Conservation (phyloP, 2,888 invertebrate species). For the Cheilosia grossa region DNA sequence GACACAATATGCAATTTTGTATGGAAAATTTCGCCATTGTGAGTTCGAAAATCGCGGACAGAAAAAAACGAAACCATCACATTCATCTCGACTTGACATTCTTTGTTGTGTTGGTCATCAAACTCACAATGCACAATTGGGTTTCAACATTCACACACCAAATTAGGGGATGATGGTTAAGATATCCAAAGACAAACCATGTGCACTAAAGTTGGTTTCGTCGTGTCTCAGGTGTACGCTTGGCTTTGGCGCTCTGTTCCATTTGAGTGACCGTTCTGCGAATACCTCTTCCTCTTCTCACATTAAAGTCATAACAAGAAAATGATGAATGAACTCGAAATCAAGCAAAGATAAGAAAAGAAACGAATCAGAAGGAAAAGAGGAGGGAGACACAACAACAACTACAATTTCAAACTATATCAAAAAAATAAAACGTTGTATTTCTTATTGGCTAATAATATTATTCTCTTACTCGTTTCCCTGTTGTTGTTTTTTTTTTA, state of each 20-base stretch:
- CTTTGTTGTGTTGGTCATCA: conserved; percentile 2
- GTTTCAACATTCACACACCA: neutral
- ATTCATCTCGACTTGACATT: conserved; percentile 16
- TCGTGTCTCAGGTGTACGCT: conserved; percentile 2
- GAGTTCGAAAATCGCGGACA: neutral
- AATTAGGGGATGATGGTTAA: neutral
- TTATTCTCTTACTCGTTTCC: conserved; percentile 4
- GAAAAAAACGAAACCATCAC: too few relatives aligned
- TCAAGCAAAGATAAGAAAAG: conserved; percentile 15
- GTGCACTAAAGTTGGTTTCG: neutral
- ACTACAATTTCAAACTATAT: too few relatives aligned
- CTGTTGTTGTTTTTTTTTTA: conserved; percentile 31
- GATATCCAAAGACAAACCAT: neutral
- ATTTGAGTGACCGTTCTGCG: conserved; percentile 20
- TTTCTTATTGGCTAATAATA: conserved; percentile 35
- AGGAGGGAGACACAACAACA: neutral
- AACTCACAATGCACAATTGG: neutral
- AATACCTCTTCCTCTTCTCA: conserved; percentile 11
- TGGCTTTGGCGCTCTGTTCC: conserved; percentile 40
- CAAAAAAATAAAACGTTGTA: neutral
- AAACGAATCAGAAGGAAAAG: conserved; percentile 23
- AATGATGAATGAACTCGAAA: conserved; percentile 47
- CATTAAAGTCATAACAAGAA: conserved; percentile 26
- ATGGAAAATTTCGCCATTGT: too few relatives aligned
- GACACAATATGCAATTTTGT: too few relatives aligned